Conservation (phyloP, 1,140 invertebrate species). For the Mamestra configurata region DNA sequence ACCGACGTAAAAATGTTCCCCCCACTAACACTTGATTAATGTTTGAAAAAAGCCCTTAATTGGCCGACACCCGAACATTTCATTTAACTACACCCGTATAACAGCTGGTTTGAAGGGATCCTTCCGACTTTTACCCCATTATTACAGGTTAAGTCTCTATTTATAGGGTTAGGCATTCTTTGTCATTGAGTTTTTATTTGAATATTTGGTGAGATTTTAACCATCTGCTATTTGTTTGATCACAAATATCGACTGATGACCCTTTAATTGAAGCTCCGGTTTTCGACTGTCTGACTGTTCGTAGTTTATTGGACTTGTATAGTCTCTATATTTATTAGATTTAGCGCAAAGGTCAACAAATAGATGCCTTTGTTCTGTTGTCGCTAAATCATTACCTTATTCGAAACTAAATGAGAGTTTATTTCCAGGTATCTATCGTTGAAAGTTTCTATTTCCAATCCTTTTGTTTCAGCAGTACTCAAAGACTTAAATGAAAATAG, state of each 20-base stretch:
- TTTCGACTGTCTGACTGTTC: neutral
- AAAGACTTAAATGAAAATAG: neutral
- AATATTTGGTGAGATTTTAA: conserved; percentile 15
- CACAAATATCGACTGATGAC: neutral
- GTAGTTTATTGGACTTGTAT: conserved; percentile 1
- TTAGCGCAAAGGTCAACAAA: conserved; percentile 10
- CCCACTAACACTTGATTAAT: conserved; percentile 81
- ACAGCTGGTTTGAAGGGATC: conserved; percentile 61
- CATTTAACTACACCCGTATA: conserved; percentile 72
- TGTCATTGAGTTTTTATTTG: neutral
- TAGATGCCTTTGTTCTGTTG: neutral
- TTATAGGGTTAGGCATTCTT: conserved; percentile 31
- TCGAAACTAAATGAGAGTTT: neutral
- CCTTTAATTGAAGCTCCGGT: neutral
- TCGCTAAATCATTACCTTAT: neutral
- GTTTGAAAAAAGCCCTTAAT: conserved; percentile 80
- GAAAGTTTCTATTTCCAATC: neutral
- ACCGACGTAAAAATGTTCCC: conserved; percentile 78
- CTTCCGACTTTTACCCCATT: conserved; percentile 58
- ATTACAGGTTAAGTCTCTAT: conserved; percentile 45
- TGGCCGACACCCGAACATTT: conserved; percentile 71
- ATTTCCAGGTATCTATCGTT: neutral
- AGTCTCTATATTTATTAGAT: neutral
- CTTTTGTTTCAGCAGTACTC: neutral
- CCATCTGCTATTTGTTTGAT: conserved; percentile 5